Evolutionary conservation across 2,113 vertebrate species (phyloP).

Genomic region (Cyanocitta stelleri): DNA sequence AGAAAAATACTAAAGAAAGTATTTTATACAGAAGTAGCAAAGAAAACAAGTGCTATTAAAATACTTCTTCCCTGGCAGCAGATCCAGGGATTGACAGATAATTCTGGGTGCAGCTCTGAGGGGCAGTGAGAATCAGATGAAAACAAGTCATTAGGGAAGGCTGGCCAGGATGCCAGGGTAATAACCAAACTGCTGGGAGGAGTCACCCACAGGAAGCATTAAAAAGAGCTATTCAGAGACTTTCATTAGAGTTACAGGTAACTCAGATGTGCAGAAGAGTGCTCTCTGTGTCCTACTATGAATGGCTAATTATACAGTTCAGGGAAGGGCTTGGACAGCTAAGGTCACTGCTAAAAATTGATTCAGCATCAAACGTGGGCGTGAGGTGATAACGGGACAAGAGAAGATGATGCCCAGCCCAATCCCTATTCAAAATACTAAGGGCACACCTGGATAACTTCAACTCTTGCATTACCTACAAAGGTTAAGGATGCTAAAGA

Average conservation of each 20-base stretch:
- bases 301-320: not conserved
- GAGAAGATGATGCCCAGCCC: not conserved
- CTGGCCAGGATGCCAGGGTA: not conserved
- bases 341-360: not conserved
- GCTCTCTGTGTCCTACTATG: not conserved
- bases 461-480: not conserved
- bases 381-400: not conserved
- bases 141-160: not conserved
- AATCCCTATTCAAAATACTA: not conserved
- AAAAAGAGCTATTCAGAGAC: not conserved
- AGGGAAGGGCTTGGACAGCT: not conserved
- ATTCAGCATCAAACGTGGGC: not conserved
- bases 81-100: not conserved
- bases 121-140: not conserved
- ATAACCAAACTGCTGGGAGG: not conserved
- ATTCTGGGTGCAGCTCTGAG: not conserved
- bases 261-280: not conserved
- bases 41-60: slow-evolving; percentile 7
- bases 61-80: not conserved
- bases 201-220: not conserved
- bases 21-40: not conserved
- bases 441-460: not conserved
- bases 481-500: not conserved
- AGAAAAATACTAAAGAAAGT: not conserved
- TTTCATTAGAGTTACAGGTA: not conserved